These are phyloP conservation scores for Paelopatides confundens DNA, from an alignment of 53 echinoderm and acorn worm genomes.

Conservation along the genomic window DNA sequence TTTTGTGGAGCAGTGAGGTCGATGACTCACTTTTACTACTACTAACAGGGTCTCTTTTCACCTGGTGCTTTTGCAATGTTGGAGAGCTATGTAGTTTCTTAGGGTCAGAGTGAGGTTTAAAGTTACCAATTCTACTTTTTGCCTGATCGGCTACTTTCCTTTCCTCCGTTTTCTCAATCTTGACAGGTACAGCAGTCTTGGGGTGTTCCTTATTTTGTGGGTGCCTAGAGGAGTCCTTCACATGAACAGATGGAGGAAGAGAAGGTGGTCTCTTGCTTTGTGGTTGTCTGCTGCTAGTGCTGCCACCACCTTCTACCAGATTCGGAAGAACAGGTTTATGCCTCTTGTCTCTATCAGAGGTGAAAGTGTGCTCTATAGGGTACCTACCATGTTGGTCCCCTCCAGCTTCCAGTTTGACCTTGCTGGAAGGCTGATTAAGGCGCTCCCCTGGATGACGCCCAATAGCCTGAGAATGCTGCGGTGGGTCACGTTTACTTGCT, in stretches of 20 bases:
- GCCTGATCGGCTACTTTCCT: conserved; percentile 10
- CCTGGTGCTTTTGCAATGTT: conserved; percentile 31
- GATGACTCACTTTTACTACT: background rate
- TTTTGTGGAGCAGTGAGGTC: background rate
- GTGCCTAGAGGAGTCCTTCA: conserved; percentile 2
- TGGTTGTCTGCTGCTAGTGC: background rate
- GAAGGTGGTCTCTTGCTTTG: background rate
- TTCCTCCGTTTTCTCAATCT: conserved; percentile 8
- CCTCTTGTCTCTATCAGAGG: conserved; percentile 21
- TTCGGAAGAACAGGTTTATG: background rate
- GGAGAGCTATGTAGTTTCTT: conserved; percentile 30
- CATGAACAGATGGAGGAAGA: background rate
- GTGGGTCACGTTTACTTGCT: conserved; percentile 3
- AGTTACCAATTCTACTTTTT: background rate
- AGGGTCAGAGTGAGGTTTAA: conserved; percentile 53
- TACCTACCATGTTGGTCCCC: conserved; percentile 35
- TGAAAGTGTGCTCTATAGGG: background rate
- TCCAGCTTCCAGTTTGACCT: conserved; percentile 35
- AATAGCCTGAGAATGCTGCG: background rate
- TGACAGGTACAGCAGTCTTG: background rate
- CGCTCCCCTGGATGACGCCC: conserved; percentile 6
- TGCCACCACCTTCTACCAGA: conserved; percentile 1
- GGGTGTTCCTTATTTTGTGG: background rate
- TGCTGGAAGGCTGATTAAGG: conserved; percentile 40
- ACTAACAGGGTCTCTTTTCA: conserved; percentile 17